These are phyloP conservation scores for Drosophila grimshawi DNA, from an alignment of 1,140 invertebrate species.

Conservation along the genomic window DNA sequence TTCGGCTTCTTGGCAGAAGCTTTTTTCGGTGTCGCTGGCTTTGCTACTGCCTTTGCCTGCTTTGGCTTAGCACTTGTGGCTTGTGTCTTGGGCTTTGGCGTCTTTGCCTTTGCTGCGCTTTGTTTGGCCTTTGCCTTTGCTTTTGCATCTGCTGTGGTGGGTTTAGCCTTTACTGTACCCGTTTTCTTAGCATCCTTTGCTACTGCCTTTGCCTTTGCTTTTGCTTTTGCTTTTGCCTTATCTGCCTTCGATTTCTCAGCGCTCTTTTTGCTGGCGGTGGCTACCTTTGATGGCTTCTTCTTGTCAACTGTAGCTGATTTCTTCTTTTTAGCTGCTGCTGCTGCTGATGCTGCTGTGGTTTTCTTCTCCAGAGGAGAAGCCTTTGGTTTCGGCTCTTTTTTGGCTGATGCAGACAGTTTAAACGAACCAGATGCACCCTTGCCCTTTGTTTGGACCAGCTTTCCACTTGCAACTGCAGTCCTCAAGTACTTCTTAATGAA, in stretches of 20 bases:
- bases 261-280: constrained; percentile 47
- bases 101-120: too few species aligned
- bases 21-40: too few species aligned
- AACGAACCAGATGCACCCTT: constrained; percentile 88
- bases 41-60: too few species aligned
- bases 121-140: too few species aligned
- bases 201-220: background rate
- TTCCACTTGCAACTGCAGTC: constrained; percentile 86
- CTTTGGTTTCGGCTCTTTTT: constrained; percentile 58
- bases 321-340: constrained; percentile 35
- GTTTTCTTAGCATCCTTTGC: constrained; percentile 38
- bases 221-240: too few species aligned
- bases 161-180: constrained; percentile 32
- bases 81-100: too few species aligned
- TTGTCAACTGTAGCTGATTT: constrained; percentile 61
- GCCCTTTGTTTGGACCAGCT: constrained; percentile 87
- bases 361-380: constrained; percentile 40
- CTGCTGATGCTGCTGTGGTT: constrained; percentile 7
- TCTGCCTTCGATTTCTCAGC: constrained; percentile 50
- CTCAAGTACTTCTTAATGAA: constrained; percentile 88
- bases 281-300: constrained; percentile 34
- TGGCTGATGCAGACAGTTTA: constrained; percentile 84
- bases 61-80: too few species aligned
- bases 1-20: too few species aligned
- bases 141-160: background rate